Base-by-base conservation (phyloP, 2,113 vertebrate genomes). In the Toxostoma redivivum region DNA sequence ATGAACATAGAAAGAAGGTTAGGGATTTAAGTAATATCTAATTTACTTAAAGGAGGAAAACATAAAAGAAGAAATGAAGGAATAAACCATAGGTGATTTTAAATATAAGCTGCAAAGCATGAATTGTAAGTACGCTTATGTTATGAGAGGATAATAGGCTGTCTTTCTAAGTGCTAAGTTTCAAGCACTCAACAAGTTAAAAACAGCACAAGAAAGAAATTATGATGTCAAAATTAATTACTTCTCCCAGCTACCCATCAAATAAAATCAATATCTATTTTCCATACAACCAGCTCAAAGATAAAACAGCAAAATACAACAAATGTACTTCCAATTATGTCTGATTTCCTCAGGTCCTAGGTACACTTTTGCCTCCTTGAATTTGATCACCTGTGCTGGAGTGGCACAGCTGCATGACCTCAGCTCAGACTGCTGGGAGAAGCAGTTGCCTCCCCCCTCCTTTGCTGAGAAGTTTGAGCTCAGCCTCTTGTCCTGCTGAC, bases 161-260 rank as follows among this genome's bases (percentile, higher is more conserved):
- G 56, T 47, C 60, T 71, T 73, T 88, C 42, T 33, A 84, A 86
- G 45, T 54, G 60, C 21, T 51, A 88, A 1, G 2, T 84, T 95
- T 91, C 47, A 89, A 81, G 74, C 30, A 60, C 30, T 89, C 74
- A 91, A 61, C 25, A 84, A 74, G 45, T 42, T 78, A 86, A 78
- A 91, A 94, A 78, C n/a, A 69, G 70, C 42, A 54, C 25, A 71
- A 76, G 47, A 78, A 93, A 85, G n/a, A 83, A 94, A 92, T 78
- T 72, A 90, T 80, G 86, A 45, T 57, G 31, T 77, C 86, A 90
- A 86, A 95, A 95, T 84, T 89, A 84, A 92, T 86, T 91, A 86
- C 51, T 81, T 91, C 17, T 95, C 24, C 35, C n/a, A 81, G 35
- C 38, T 78, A 89, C 42, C 30, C n/a, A 78, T 77, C 92, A 92